Base-by-base conservation (phyloP, 2,797 vertebrate genomes). In the Falco concolor region DNA sequence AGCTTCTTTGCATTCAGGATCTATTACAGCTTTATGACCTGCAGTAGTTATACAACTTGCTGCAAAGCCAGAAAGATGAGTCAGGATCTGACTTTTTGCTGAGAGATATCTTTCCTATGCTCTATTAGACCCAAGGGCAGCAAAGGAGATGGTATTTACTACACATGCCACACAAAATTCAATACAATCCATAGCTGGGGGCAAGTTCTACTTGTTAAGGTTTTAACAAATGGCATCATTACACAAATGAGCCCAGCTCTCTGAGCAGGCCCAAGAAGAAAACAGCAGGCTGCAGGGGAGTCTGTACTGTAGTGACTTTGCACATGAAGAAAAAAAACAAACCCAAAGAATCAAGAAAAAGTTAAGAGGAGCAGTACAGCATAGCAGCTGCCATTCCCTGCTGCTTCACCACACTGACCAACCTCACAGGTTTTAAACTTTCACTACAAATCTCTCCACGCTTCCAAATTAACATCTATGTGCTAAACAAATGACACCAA, bases 31-130 rank as follows among this genome's bases (percentile, higher is more conserved):
- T 86, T 82, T 74, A 76, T 42, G 45, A 91, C 67, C 69, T 79
- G 85, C 90, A 92, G 75, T 10, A 93, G 90, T 94, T 95, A 93
- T 61, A 83, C 77, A 96, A 95, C 64, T 40, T 38, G 57, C 87
- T 88, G 91, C 93, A 95, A 88, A 92, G 91, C 69, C 87, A 89
- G 84, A 53, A 56, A 80, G 85, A 93, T 91, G 91, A 95, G 75
- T 95, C 92, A 93, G 81, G 65, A 54, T 69, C 83, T 40, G 79
- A 73, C 34, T 83, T 87, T 87, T 4, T 67, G 78, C 75, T 45
- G 93, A 84, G 38, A 36, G 59, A 13, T 28, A 22, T 47, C 92
- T 28, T 83, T 84, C 69, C 89, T n/a, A 17, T 5, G 30, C 49
- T 89, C 90, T 72, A 2, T 40, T 49, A 74, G 49, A 47, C 87